Evolutionary conservation across 2,797 vertebrate genomes (phyloP).

Genomic region (Odontamblyopus rebecca): DNA sequence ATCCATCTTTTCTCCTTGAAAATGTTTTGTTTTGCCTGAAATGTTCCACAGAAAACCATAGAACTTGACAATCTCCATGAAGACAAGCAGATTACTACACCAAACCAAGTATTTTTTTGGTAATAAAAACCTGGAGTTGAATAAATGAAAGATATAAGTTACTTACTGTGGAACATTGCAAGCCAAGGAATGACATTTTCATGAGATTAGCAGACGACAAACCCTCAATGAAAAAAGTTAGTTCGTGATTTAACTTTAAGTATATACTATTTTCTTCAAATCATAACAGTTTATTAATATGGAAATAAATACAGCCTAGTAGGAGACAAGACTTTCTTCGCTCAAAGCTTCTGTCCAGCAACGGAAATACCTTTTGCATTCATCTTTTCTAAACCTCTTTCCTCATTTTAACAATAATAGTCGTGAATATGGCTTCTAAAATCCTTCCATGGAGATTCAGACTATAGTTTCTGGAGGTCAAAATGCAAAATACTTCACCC

Average conservation of each 20-base stretch:
- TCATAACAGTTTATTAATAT: neutral
- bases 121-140: no score
- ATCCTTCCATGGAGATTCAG: neutral
- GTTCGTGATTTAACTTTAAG: neutral
- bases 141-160: no score
- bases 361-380: conserved; percentile 2
- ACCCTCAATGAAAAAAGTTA: no score
- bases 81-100: no score
- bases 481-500: conserved; percentile 14
- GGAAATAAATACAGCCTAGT: neutral
- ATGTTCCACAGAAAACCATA: no score
- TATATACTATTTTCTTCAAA: neutral
- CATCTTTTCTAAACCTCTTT: neutral
- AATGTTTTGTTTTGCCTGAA: no score
- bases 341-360: neutral
- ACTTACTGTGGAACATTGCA: no score
- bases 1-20: no score
- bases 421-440: conserved; percentile 14
- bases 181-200: no score
- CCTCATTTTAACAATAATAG: conserved; percentile 32
- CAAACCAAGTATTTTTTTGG: no score
- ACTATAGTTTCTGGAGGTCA: conserved; percentile 26
- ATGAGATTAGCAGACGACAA: no score
- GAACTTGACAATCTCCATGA: no score
- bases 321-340: neutral